Evolutionary conservation across 2,797 vertebrate species (phyloP), one percentile per base, ranked within the genome.

Genomic region (Esox masquinongy): DNA sequence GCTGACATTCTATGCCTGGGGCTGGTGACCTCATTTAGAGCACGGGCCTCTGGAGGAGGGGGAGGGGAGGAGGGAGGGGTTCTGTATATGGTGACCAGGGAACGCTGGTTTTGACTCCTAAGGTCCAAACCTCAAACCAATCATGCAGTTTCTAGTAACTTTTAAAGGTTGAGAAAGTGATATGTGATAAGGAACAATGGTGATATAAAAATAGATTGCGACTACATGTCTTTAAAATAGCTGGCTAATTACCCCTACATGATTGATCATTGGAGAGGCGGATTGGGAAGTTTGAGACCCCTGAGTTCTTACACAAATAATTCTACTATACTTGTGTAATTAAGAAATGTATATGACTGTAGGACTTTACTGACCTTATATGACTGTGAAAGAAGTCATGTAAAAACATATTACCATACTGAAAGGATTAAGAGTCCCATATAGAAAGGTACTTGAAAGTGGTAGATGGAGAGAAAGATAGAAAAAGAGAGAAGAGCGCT

Each of bases 251-350:
- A 89, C 88, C 70, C 82, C 70, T 86, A 72, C 75, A 77, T 87
- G 89, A 90, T 84, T 89, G 88, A 88, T 91, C 84, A 85, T 82
- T 75, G 81, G 68, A 74, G 77, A 77, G 80, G 77, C 76, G 64
- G 79, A 83, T 82, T 82, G 74, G 82, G 81, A 87, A 82, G 77
- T 88, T 83, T 80, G 77, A 88, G 77, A 86, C 86, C 88, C 84
- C 79, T 84, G 87, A 86, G 83, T 88, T 89, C 87, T 84, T 90
- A 84, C 59, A 88, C 77, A 91, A 90, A 91, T 88, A 81, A 90
- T 89, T 90, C 87, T 84, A 88, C 82, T 84, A 86, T 88, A 89
- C 82, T 82, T 49, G 70, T 78, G 78, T 88, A 82, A 91, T 91
- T 85, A 89, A 82, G 74, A 83, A 82, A 81, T 36, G 73, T 73